phyloP scores from a whole-genome alignment of 2,113 vertebrate genomes.

The Galemys pyrenaicus region DNA sequence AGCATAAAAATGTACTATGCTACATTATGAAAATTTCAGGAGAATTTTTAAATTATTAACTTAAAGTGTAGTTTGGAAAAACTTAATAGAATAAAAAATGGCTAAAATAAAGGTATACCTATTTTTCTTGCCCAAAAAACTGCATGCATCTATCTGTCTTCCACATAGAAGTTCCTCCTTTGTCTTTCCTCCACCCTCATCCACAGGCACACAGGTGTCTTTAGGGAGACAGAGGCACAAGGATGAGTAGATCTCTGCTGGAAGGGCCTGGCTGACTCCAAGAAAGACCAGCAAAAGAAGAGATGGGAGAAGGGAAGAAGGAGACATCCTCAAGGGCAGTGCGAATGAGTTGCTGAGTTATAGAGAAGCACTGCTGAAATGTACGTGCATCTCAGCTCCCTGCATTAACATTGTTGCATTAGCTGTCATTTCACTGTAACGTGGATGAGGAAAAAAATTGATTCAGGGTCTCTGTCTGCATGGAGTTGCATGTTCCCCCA shows the following conservation, averaged over 20 bases:
- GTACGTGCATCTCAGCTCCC: too few species aligned
- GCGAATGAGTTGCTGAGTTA: fast-evolving
- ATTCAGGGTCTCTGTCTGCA: too few species aligned
- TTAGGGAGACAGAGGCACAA: not conserved
- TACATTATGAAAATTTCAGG: not conserved
- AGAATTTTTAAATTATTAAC: not conserved
- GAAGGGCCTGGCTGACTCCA: not conserved
- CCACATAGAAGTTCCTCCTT: not conserved
- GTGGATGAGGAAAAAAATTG: too few species aligned
- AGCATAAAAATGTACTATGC: not conserved
- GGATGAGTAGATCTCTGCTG: not conserved
- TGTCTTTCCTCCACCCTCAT: not conserved
- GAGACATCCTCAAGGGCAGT: not conserved
- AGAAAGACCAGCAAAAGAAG: not conserved
- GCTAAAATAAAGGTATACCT: not conserved
- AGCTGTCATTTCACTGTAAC: too few species aligned
- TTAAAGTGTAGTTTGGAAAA: not conserved
- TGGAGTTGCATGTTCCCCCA: too few species aligned
- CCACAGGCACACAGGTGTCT: not conserved
- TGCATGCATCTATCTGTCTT: not conserved
- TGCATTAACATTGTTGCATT: too few species aligned
- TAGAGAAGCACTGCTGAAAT: not conserved
- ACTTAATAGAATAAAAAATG: not conserved
- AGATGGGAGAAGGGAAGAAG: too few species aligned
- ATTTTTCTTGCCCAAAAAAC: not conserved